These are phyloP conservation scores for Acrocyrtus sp. DNA, from an alignment of 2,888 invertebrate genomes.

Conservation along the genomic window DNA sequence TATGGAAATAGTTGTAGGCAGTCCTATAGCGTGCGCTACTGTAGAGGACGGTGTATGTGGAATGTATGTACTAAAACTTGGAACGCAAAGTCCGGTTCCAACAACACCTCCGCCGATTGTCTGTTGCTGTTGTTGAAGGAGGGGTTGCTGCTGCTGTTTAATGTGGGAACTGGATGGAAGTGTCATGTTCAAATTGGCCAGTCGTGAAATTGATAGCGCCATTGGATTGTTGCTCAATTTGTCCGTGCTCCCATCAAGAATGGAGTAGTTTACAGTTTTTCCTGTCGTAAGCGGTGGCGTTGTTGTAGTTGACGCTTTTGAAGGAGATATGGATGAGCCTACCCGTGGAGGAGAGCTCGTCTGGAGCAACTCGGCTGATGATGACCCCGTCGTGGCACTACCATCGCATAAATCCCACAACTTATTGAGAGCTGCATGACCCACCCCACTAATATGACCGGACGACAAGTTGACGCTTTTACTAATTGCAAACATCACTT, in stretches of 20 bases:
- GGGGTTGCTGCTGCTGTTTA: neutral
- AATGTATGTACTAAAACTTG: constrained; percentile 50
- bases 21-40: constrained; percentile 17
- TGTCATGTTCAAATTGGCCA: constrained; percentile 24
- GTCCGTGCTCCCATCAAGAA: constrained; percentile 37
- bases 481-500: constrained; percentile 70
- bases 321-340: neutral
- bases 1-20: constrained; percentile 46
- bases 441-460: constrained; percentile 39
- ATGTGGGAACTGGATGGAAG: constrained; percentile 24
- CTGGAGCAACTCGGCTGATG: constrained; percentile 35
- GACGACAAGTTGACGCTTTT: constrained; percentile 46
- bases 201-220: constrained; percentile 18
- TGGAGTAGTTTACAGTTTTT: constrained; percentile 36
- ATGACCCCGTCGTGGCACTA: constrained; percentile 32
- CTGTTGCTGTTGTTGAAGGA: constrained; percentile 18
- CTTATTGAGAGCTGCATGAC: constrained; percentile 54
- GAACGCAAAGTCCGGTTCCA: constrained; percentile 28
- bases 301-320: constrained; percentile 23
- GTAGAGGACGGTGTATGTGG: constrained; percentile 31
- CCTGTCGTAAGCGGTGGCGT: constrained; percentile 11
- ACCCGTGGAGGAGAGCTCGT: constrained; percentile 11
- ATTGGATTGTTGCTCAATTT: constrained; percentile 30
- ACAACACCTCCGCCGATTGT: constrained; percentile 15
- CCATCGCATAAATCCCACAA: constrained; percentile 53